Evolutionary conservation across 2,888 invertebrate species (phyloP), one percentile per base, ranked within the genome.

Genomic region (Antheraea assamensis): DNA sequence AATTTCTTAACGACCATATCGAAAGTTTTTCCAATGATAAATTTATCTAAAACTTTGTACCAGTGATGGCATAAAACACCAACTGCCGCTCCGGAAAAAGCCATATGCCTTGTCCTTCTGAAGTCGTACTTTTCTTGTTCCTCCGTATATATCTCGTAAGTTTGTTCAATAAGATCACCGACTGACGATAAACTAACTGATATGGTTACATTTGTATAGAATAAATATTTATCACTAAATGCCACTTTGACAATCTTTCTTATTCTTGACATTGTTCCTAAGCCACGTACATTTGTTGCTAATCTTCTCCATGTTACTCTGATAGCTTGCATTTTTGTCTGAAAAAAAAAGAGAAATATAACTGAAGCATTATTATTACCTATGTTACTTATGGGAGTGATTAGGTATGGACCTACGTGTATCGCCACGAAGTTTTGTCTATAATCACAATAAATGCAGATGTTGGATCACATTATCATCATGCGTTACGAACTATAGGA

Each of bases 11-110:
- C 82, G 2, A 98, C 97, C 84, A 96, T 95, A 49, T 91, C 91
- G 30, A 97, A 85, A 5, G 96, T 95, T 81, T 96, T 96, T 1
- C 98, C 98, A 13, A 98, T 96, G 71, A 98, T 90, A 83, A 95
- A 95, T 76, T 92, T 95, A 86, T 99, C 99, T 81, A 99, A 92
- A 79, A 96, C 95, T 83, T 96, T 95, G 87, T 99, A 99, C 98
- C 98, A 99, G 86, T 96, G 96, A 85, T 99, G 99, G 82, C 98
- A 98, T 21, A 98, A 89, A 3, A 98, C 91, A 47, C 98, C 99
- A 1, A 98, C 96, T 0, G 97, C 95, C 61, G 97, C 94, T 8
- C 98, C 99, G 15, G 98, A 97, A 73, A 96, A 92, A 2, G 96
- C 96, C 97, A 99, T 98, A 76, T 98, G 96, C 74, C 93, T 87